Evolutionary conservation across 2,113 vertebrate genomes (phyloP).

Genomic region (Pleuronectes platessa): DNA sequence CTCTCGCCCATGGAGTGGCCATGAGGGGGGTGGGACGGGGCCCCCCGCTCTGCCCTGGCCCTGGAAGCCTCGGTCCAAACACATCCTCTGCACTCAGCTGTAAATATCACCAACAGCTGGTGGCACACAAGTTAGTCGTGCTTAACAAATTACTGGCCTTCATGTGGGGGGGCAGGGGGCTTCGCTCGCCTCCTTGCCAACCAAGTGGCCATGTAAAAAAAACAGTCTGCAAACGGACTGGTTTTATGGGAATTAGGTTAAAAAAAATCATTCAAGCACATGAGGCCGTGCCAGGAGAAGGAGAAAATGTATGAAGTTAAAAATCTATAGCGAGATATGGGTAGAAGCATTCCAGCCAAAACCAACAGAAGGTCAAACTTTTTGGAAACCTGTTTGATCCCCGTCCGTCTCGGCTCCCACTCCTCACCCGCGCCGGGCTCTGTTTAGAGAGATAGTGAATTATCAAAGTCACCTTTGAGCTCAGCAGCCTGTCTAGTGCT

Average conservation of each 20-base stretch:
- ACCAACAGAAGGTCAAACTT: constrained; percentile 59
- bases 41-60: constrained; percentile 55
- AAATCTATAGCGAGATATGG: constrained; percentile 29
- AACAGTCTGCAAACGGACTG: background rate
- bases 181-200: constrained; percentile 50
- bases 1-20: constrained; percentile 67
- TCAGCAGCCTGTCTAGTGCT: constrained; percentile 84
- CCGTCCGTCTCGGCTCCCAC: constrained; percentile 14
- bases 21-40: constrained; percentile 56
- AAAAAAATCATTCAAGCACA: constrained; percentile 13
- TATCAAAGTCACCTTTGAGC: constrained; percentile 92
- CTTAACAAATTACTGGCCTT: constrained; percentile 79
- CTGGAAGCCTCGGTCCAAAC: constrained; percentile 66
- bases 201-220: constrained; percentile 38
- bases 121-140: constrained; percentile 81
- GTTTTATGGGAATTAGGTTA: constrained; percentile 8
- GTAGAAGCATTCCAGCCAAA: constrained; percentile 32
- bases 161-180: constrained; percentile 57
- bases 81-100: constrained; percentile 77
- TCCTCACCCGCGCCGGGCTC: constrained; percentile 63
- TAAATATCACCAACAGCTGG: constrained; percentile 86
- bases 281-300: background rate
- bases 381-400: constrained; percentile 65
- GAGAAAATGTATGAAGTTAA: constrained; percentile 5
- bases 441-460: constrained; percentile 80